Evolutionary conservation across 2,113 vertebrate species (phyloP), one percentile per base, ranked within the genome.

Genomic region (Calidris pugnax): DNA sequence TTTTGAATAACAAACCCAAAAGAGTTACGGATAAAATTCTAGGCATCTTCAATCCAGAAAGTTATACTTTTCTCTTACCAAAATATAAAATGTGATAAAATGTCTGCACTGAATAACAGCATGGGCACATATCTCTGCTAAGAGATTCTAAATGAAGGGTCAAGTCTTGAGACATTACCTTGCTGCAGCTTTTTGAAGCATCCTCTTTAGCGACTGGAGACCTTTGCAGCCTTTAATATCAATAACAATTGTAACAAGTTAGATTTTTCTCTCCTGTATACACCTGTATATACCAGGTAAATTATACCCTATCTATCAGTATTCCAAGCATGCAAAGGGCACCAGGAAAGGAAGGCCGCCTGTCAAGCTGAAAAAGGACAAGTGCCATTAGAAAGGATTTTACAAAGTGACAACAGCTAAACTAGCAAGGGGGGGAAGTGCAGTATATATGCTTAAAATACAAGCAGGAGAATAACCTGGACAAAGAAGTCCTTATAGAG

Each of bases 291-390:
- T 28, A 37, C 14, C 59, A 64, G 53, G 67, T 81, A 16, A 75
- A 75, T 75, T 43, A n/a, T 10, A 47, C 17, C 12, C 20, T 5
- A 18, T 3, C 69, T 67, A 37, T 88, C 80, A 56, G 84, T 30
- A 96, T 89, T 93, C 86, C 79, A 74, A 82, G 72, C 95, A 94
- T 28, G 55, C 62, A 55, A 81, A 90, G 72, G 75, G 84, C 85
- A 69, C 45, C 4, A 93, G 53, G 85, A 81, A 92, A 89, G 68
- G 91, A 94, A 94, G 92, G 71, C 79, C 62, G 69, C 59, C 81
- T 77, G 75, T 89, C 96, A 95, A 59, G 87, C 23, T 8, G 90
- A 55, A 87, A 96, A 93, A 96, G 93, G 97, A 82, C 75, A 95
- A 95, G 72, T 47, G 56, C 47, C 94, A 5, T 88, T 69, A 91